These are phyloP conservation scores for Agrochola lota DNA, from an alignment of 2,888 invertebrate genomes.

Conservation along the genomic window DNA sequence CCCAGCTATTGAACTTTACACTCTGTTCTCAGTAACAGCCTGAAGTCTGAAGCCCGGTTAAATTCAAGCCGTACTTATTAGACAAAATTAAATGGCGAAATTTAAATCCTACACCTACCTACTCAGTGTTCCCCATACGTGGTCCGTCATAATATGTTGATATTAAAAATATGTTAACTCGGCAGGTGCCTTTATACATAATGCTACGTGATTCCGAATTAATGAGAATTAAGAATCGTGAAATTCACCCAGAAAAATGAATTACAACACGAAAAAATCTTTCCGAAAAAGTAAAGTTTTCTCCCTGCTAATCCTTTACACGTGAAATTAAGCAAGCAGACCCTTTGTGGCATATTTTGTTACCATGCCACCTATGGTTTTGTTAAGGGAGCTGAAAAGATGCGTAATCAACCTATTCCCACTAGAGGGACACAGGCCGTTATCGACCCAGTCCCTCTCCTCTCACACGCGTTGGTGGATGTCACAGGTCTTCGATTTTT, in stretches of 20 bases:
- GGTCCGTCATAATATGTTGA: background rate
- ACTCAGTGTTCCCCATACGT: background rate
- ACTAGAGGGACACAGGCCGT: too few relatives aligned
- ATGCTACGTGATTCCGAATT: conserved; percentile 34
- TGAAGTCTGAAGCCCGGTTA: too few relatives aligned
- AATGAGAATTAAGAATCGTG: conserved; percentile 28
- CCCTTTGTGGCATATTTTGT: background rate
- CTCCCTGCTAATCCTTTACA: background rate
- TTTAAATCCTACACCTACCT: background rate
- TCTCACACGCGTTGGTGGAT: too few relatives aligned
- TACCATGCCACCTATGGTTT: background rate
- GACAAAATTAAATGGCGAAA: background rate
- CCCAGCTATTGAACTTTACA: too few relatives aligned
- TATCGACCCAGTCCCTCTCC: background rate
- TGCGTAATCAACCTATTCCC: background rate
- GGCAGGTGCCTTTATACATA: background rate
- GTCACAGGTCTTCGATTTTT: background rate
- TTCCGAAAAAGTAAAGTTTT: background rate
- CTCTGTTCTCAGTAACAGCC: too few relatives aligned
- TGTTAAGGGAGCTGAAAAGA: background rate
- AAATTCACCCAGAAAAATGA: conserved; percentile 1
- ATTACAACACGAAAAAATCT: background rate
- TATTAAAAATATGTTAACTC: conserved; percentile 17
- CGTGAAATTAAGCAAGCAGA: background rate
- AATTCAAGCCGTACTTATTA: background rate